phyloP scores from a whole-genome alignment of 2,113 vertebrate genomes.

The Uria lomvia region DNA sequence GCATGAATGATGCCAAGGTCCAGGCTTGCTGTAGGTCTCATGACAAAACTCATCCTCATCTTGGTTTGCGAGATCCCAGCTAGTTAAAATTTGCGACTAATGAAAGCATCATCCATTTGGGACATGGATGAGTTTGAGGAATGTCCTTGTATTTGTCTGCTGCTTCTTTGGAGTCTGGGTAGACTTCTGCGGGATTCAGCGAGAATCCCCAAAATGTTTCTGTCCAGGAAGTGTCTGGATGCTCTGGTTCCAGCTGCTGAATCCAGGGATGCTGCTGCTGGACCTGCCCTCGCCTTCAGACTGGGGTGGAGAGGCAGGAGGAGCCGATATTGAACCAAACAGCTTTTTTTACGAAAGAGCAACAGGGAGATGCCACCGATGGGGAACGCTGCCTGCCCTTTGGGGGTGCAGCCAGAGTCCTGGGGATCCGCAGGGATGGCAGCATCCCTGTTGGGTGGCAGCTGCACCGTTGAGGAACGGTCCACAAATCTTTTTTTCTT shows the following conservation, averaged over 20 bases:
- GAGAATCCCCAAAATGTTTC: neutral
- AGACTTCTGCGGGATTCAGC: neutral
- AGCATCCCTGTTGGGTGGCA: neutral
- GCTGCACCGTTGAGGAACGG: neutral
- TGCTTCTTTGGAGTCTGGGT: neutral
- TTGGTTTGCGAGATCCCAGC: neutral
- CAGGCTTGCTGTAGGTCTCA: neutral
- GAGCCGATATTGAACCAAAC: neutral
- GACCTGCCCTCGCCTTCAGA: neutral
- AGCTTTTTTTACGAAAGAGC: neutral
- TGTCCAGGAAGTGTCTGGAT: neutral
- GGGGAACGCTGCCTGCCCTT: neutral
- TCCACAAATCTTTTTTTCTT: neutral
- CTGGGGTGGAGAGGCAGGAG: neutral
- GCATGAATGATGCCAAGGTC: neutral
- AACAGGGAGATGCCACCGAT: rapidly evolving
- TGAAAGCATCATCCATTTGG: neutral
- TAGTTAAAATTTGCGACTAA: neutral
- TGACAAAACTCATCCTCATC: neutral
- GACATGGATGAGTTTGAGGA: neutral
- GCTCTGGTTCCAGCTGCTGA: neutral
- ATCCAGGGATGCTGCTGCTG: neutral
- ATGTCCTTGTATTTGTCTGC: neutral
- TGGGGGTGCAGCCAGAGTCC: neutral
- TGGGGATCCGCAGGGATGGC: neutral